Evolutionary conservation across 2,797 vertebrate genomes (phyloP).

Genomic region (Semotilus atromaculatus): DNA sequence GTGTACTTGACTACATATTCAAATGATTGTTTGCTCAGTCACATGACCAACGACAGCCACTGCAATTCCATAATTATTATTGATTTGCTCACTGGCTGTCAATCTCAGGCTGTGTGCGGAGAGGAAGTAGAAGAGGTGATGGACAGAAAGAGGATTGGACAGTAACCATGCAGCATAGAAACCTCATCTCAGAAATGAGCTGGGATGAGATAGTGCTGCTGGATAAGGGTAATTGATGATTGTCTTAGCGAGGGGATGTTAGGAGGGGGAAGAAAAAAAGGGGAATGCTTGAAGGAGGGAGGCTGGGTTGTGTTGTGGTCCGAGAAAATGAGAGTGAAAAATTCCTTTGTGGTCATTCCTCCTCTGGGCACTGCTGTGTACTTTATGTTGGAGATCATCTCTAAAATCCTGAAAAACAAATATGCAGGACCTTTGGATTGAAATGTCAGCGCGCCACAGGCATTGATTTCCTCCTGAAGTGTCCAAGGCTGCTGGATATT

Average conservation of each 20-base stretch:
- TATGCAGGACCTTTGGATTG: constrained; percentile 69
- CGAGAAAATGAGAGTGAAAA: constrained; percentile 71
- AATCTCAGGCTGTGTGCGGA: constrained; percentile 80
- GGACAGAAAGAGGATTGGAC: constrained; percentile 92
- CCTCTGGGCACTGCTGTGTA: constrained; percentile 65
- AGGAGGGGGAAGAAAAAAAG: constrained; percentile 43
- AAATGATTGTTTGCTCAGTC: constrained; percentile 79
- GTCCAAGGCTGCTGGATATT: constrained; percentile 50
- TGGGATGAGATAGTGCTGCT: constrained; percentile 88
- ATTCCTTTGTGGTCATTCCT: constrained; percentile 73
- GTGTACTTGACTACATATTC: constrained; percentile 63
- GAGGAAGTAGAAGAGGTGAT: constrained; percentile 82
- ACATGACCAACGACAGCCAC: constrained; percentile 83
- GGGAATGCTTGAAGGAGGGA: constrained; percentile 48
- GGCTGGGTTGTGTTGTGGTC: constrained; percentile 51
- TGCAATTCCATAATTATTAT: constrained; percentile 96
- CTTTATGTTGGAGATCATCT: constrained; percentile 70
- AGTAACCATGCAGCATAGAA: constrained; percentile 88
- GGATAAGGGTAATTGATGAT: constrained; percentile 96
- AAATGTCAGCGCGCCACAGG: constrained; percentile 64
- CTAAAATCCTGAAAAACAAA: constrained; percentile 74
- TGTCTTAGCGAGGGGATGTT: constrained; percentile 81
- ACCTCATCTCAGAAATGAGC: constrained; percentile 91
- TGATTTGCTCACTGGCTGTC: constrained; percentile 93
- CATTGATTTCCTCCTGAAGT: constrained; percentile 65